These are phyloP conservation scores for Uloborus diversus DNA, from an alignment of 1,140 invertebrate genomes.

Conservation along the genomic window DNA sequence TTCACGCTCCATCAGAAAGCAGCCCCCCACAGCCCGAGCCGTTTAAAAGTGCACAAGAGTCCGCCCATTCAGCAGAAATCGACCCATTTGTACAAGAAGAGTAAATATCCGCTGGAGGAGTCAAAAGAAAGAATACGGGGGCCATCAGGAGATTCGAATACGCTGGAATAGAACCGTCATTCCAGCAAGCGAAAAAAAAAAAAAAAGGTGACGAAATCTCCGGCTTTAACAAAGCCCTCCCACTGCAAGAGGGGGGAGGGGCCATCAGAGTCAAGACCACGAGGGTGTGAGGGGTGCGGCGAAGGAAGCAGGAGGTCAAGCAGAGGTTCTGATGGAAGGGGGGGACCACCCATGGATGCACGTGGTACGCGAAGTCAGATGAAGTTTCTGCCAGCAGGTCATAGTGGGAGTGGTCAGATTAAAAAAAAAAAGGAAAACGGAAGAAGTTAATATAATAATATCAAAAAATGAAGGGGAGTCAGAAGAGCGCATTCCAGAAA, in stretches of 20 bases:
- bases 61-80: slow-evolving; percentile 1
- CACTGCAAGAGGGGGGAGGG: slow-evolving; percentile 3
- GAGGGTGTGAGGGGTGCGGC: neutral
- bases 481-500: slow-evolving; percentile 33
- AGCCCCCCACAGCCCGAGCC: too few relatives aligned
- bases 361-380: slow-evolving; percentile 13
- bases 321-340: slow-evolving; percentile 24
- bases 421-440: neutral
- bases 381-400: slow-evolving; percentile 12
- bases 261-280: slow-evolving; percentile 16
- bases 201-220: slow-evolving; percentile 26
- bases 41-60: too few relatives aligned
- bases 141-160: neutral
- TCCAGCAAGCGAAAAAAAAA: too few relatives aligned
- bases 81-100: slow-evolving; percentile 28
- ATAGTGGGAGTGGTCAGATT: neutral
- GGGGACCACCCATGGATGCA: slow-evolving; percentile 25
- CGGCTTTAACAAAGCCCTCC: slow-evolving; percentile 36
- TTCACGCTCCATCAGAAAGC: neutral
- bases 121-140: slow-evolving; percentile 23
- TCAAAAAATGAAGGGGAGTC: slow-evolving; percentile 17
- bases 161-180: neutral
- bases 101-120: slow-evolving; percentile 25
- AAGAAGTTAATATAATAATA: slow-evolving; percentile 45
- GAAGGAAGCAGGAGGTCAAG: too few relatives aligned